phyloP scores from a whole-genome alignment of 2,888 invertebrate genomes.

The Drosophila cyrtoloma region DNA sequence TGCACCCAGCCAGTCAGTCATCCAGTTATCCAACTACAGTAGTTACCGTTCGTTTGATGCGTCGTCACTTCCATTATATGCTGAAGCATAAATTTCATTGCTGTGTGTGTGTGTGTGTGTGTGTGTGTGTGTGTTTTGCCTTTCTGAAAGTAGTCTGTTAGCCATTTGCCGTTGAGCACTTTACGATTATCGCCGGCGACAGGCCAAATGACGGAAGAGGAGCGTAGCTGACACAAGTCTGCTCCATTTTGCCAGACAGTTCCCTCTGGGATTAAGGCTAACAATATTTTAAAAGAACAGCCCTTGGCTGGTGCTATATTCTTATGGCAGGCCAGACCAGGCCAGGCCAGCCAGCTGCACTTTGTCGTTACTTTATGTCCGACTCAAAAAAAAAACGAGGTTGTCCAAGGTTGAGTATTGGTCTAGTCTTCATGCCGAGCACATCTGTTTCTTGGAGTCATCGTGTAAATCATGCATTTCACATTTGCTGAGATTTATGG shows the following conservation, averaged over 20 bases:
- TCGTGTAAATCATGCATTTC: conserved; percentile 60
- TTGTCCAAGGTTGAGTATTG: conserved; percentile 42
- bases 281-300: conserved; percentile 31
- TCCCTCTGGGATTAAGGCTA: conserved; percentile 11
- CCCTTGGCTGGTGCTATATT: conserved; percentile 28
- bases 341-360: conserved; percentile 33
- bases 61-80: conserved; percentile 56
- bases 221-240: conserved; percentile 35
- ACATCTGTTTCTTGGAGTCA: conserved; percentile 27
- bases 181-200: conserved; percentile 69
- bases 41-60: conserved; percentile 42
- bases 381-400: conserved; percentile 23
- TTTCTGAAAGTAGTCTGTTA: conserved; percentile 19
- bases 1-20: neutral
- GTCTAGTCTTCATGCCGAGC: conserved; percentile 12
- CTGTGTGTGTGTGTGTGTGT: conserved; percentile 11
- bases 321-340: conserved; percentile 12
- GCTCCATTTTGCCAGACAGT: conserved; percentile 27
- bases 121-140: conserved; percentile 15
- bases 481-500: conserved; percentile 66
- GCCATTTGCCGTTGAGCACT: conserved; percentile 57
- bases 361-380: conserved; percentile 42
- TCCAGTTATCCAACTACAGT: conserved; percentile 12
- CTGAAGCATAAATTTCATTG: conserved; percentile 35
- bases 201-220: conserved; percentile 53